Evolutionary conservation across 2,113 vertebrate genomes (phyloP), one percentile per base, ranked within the genome.

Genomic region (Eptesicus fuscus): DNA sequence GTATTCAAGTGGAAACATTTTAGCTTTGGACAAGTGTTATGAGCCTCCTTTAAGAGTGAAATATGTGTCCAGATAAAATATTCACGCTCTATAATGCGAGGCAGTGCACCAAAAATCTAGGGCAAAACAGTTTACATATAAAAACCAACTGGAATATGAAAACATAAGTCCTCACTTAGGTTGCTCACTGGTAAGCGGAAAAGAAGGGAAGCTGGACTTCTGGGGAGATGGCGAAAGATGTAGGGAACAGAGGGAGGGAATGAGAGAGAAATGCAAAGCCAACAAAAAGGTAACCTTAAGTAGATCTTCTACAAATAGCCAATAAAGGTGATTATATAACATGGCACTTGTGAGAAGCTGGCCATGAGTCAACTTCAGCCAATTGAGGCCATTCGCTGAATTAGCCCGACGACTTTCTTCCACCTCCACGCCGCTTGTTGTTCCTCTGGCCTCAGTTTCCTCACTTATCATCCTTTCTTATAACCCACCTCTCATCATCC

Each of bases 31-130:
- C 96, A 97, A 95, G 84, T 96, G 94, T 97, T 98, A 95, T 73
- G 94, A 97, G 96, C 90, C 95, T 96, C 94, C 94, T 98, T 97
- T 93, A 96, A 98, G 92, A 74, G 82, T 96, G 95, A 98, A 95
- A 96, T 97, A 97, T 96, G 93, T 83, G 92, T 97, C 97, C 97
- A 96, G 97, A 96, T 97, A 98, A 98, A 97, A 95, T 86, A 95
- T 70, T 47, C 67, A 6, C 11, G 5, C 67, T 78, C 96, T 91
- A 79, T 97, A 96, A 95, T 97, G 37, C 6, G 53, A 95, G 83
- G 61, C 63, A 37, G 83, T 93, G 96, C 77, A 92, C 90, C 53
- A 94, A 97, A 98, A 98, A 97, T 97, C 94, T 97, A 97, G 93
- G 95, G 74, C 86, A 97, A 93, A 97, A 82, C 85, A 18, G 67